These are phyloP conservation scores for Samia ricini DNA, from an alignment of 1,140 invertebrate species.

Conservation along the genomic window DNA sequence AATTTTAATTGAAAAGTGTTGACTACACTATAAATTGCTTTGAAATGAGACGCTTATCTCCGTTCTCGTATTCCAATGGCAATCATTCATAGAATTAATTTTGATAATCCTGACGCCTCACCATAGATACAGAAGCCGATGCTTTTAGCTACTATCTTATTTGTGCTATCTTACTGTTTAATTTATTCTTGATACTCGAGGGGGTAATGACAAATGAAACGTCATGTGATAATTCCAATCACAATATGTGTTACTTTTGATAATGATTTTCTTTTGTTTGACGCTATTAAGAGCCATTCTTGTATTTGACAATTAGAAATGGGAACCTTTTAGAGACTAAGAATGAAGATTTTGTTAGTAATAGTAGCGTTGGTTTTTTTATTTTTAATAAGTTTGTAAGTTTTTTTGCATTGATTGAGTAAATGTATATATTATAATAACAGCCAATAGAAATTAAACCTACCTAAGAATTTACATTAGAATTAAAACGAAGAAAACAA, in stretches of 20 bases:
- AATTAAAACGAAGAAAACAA: conserved; percentile 69
- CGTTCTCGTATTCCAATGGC: conserved; percentile 35
- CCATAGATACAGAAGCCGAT: conserved; percentile 63
- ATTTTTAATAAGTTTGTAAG: too few species aligned
- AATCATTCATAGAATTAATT: conserved; percentile 72
- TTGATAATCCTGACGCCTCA: conserved; percentile 65
- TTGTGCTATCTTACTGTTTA: conserved; percentile 29
- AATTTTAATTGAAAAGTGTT: conserved; percentile 11
- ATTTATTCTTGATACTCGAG: conserved; percentile 38
- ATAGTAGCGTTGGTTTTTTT: background rate
- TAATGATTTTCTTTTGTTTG: conserved; percentile 19
- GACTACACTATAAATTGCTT: conserved; percentile 17
- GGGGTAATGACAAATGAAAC: conserved; percentile 51
- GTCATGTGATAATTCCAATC: conserved; percentile 31
- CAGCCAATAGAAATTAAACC: conserved; percentile 31
- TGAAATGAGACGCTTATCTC: conserved; percentile 22
- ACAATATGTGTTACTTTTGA: conserved; percentile 35
- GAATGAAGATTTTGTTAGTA: too few species aligned
- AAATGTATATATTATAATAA: background rate
- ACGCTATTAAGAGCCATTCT: background rate
- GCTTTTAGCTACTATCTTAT: conserved; percentile 64
- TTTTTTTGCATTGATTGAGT: too few species aligned
- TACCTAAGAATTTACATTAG: conserved; percentile 23
- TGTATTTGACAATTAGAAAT: conserved; percentile 14
- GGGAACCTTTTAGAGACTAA: conserved; percentile 11